Evolutionary conservation across 2,113 vertebrate species (phyloP).

Genomic region (Pseudopipra pipra): DNA sequence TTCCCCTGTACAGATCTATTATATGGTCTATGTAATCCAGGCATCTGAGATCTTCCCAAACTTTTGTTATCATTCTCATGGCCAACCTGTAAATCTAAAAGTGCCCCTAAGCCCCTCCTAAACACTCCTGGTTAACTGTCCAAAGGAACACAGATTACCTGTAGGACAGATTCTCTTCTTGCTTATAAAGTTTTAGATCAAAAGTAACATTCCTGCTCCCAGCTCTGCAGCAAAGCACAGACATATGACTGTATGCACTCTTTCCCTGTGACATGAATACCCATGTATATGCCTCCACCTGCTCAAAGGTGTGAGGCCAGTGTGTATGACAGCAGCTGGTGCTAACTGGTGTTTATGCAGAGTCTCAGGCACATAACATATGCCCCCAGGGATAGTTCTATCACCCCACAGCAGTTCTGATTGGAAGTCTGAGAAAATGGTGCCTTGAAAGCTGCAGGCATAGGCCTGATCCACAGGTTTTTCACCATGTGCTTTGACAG

Average conservation of each 20-base stretch:
- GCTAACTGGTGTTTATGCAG: background rate
- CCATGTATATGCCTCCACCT: background rate
- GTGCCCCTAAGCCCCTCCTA: background rate
- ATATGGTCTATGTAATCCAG: background rate
- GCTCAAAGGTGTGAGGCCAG: background rate
- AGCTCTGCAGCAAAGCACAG: background rate
- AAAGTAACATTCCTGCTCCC: background rate
- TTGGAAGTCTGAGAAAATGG: background rate
- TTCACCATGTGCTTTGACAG: background rate
- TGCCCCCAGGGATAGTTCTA: background rate
- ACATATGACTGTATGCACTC: background rate
- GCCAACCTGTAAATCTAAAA: background rate
- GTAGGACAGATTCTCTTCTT: background rate
- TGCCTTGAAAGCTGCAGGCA: background rate
- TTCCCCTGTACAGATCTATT: background rate
- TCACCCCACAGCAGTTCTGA: background rate
- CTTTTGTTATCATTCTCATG: background rate
- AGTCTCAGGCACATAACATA: background rate
- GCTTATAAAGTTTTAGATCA: background rate
- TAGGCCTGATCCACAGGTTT: background rate
- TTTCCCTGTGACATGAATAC: background rate
- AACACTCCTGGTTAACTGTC: background rate
- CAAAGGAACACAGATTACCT: background rate
- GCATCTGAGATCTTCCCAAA: background rate
- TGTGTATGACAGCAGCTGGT: background rate